Base-by-base conservation (phyloP, 2,797 vertebrate species). In the Eurystomus glaucurus region DNA sequence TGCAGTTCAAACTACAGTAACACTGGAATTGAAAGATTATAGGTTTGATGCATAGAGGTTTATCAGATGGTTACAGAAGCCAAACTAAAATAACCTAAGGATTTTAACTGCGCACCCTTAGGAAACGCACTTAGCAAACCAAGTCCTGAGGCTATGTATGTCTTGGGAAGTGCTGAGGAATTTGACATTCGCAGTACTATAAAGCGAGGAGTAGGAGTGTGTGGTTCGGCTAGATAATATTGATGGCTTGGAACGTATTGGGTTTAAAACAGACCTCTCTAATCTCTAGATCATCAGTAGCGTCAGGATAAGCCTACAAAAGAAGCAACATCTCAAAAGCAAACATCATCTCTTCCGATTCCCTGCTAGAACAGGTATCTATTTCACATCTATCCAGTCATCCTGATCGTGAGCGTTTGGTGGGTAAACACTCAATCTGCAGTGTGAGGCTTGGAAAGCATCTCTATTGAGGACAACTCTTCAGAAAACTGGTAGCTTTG, bases 1-100 rank as follows among this genome's bases (percentile, higher is more conserved):
- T 52, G 88, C 60, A 75, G 51, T 71, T 78, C 88, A 86, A 79
- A 46, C 33, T 48, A 43, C 33, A 84, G 66, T 28, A 79, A 58
- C 22, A 12, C n/a, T 89, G 6, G 1, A 13, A 41, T 14, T 69
- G 81, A 76, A 90, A 35, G 81, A 79, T 61, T 81, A 16, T 23
- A 33, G 79, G 21, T 86, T 88, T 75, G 54, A 54, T 89, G 23
- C 25, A 15, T 66, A 51, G 16, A 76, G 54, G 39, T 72, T 87
- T 92, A 4, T 7, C 29, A 21, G 72, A 35, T 15, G 43, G 43
- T 33, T 72, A 31, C 2, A 82, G 72, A 95, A 72, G 11, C 33
- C 45, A 41, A 37, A 54, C 33, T 80, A 50, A 81, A 78, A 57
- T 84, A 79, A 76, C 37, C 35, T 71, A 43, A 75, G 33, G 61